Conservation (phyloP, 2,888 invertebrate genomes). For the Proisotoma minuta region DNA sequence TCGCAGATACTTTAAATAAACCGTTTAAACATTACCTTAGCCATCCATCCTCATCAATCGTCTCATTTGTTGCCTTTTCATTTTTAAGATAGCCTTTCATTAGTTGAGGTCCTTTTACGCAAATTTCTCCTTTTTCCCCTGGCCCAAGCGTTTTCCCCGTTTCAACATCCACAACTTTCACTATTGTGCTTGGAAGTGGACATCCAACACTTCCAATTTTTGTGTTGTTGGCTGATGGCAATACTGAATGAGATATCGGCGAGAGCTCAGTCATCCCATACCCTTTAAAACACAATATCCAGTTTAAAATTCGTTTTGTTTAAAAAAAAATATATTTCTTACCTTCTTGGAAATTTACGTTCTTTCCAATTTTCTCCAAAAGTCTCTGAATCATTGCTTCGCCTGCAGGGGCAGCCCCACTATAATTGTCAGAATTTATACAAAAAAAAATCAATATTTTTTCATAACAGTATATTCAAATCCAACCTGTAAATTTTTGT, state of each 20-base stretch:
- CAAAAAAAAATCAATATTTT: no score
- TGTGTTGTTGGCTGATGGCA: constrained; percentile 11
- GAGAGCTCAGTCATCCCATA: constrained; percentile 68
- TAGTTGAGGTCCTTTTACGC: constrained; percentile 68
- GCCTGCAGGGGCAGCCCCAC: constrained; percentile 66
- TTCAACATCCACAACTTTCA: constrained; percentile 53
- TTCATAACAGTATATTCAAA: no score
- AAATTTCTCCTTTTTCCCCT: constrained; percentile 66
- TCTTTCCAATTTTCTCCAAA: constrained; percentile 51
- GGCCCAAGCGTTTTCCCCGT: constrained; percentile 58
- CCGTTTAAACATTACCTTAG: no score
- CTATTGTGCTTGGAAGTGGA: constrained; percentile 15
- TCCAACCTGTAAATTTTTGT: constrained; percentile 61
- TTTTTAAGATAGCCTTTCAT: constrained; percentile 79
- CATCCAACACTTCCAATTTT: constrained; percentile 27
- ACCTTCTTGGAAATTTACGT: constrained; percentile 40
- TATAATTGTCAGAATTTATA: no score
- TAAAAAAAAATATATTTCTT: background rate
- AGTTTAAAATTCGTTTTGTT: constrained; percentile 8
- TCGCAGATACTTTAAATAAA: no score
- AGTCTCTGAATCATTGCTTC: constrained; percentile 58
- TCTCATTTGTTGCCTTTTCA: constrained; percentile 66
- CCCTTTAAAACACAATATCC: constrained; percentile 44
- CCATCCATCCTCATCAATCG: constrained; percentile 73
- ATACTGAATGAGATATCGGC: constrained; percentile 29